A percentile compares a stretch with the other conserved stretches of the same genome.
Conservation (phyloP, 1,140 invertebrate genomes). For the Adoxophyes honmai region DNA sequence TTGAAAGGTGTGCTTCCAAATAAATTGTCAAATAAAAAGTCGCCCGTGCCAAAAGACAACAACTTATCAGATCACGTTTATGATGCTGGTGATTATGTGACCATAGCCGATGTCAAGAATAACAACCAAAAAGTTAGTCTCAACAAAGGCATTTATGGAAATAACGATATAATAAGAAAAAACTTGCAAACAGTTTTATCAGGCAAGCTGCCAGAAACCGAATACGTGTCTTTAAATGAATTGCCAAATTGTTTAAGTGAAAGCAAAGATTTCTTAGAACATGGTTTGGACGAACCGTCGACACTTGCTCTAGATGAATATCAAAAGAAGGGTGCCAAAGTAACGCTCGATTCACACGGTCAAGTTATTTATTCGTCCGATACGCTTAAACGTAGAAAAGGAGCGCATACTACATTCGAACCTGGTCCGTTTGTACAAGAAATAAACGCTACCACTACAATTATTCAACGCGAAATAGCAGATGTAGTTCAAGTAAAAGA, state of each 20-base stretch:
- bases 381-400: conserved; percentile 88
- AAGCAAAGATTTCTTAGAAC: conserved; percentile 64
- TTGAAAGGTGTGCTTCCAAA: conserved; percentile 80
- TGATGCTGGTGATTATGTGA: conserved; percentile 88
- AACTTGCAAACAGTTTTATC: conserved; percentile 77
- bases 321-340: conserved; percentile 84
- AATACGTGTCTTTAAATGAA: conserved; percentile 90
- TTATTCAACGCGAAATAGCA: conserved; percentile 66
- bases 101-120: conserved; percentile 88
- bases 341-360: conserved; percentile 91
- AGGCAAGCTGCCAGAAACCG: conserved; percentile 80
- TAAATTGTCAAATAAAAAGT: conserved; percentile 74
- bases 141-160: conserved; percentile 75
- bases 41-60: conserved; percentile 71
- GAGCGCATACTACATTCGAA: conserved; percentile 89
- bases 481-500: conserved; percentile 63
- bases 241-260: conserved; percentile 80
- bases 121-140: conserved; percentile 81
- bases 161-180: conserved; percentile 78
- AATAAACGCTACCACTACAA: conserved; percentile 63
- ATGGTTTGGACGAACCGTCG: conserved; percentile 51
- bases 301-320: conserved; percentile 47
- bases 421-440: conserved; percentile 88
- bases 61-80: conserved; percentile 63
- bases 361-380: conserved; percentile 94